Evolutionary conservation across 2,113 vertebrate genomes (phyloP).

Genomic region (Micronycteris hirsuta): DNA sequence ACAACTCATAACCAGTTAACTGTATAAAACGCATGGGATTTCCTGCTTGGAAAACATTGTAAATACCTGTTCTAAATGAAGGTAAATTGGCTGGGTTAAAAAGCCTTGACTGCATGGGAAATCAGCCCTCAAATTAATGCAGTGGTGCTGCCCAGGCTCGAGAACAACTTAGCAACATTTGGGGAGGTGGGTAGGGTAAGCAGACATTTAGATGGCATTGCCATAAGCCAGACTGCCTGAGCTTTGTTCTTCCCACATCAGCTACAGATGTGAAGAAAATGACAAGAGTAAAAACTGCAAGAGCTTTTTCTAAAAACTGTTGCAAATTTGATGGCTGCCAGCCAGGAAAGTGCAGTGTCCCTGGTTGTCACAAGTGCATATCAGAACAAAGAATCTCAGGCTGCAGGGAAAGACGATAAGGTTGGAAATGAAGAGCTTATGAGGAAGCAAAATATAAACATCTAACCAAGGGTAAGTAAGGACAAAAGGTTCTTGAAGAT

Average conservation of each 20-base stretch:
- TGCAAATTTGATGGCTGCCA: conserved; percentile 55
- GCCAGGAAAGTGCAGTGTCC: conserved; percentile 33
- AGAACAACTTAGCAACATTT: background rate
- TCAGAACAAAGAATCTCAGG: conserved; percentile 52
- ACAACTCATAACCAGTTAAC: background rate
- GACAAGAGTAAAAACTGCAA: conserved; percentile 55
- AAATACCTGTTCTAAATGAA: background rate
- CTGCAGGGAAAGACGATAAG: conserved; percentile 23
- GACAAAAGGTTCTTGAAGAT: conserved; percentile 37
- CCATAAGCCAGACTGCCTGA: conserved; percentile 1
- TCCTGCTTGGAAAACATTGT: background rate
- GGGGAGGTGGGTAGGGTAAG: background rate
- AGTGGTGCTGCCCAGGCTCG: background rate
- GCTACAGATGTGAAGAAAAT: conserved; percentile 62
- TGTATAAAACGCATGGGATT: background rate
- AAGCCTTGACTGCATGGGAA: background rate
- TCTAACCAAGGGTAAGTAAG: conserved; percentile 22
- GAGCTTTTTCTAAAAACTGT: conserved; percentile 42
- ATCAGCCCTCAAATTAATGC: background rate
- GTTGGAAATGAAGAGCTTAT: conserved; percentile 21
- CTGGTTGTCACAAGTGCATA: conserved; percentile 23
- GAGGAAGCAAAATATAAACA: conserved; percentile 56
- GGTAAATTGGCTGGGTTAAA: background rate
- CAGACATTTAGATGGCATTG: background rate
- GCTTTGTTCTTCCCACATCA: conserved; percentile 55